Conservation (phyloP, 2,113 vertebrate species). For the Pongo abelii region DNA sequence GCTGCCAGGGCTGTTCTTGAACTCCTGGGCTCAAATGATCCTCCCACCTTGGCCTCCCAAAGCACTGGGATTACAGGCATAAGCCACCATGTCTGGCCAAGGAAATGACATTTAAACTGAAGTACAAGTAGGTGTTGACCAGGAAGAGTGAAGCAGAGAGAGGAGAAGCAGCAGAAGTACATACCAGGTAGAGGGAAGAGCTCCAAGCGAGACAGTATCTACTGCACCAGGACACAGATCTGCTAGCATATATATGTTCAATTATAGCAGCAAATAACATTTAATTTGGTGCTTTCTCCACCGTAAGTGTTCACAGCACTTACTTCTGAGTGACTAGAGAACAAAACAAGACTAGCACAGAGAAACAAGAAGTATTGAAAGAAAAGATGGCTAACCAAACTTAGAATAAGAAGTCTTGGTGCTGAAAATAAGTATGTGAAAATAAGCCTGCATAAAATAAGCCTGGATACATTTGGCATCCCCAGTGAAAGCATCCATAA, state of each 20-base stretch:
- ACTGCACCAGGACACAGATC: background rate
- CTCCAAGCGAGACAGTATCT: too few relatives aligned
- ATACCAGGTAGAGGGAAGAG: background rate
- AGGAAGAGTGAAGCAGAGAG: rapidly evolving
- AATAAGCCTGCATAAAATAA: background rate
- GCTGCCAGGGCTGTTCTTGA: too few relatives aligned
- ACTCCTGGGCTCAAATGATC: too few relatives aligned
- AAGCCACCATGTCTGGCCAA: background rate
- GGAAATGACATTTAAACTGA: background rate
- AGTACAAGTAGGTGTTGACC: background rate
- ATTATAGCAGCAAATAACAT: background rate
- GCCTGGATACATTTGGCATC: background rate
- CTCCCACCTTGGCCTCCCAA: too few relatives aligned
- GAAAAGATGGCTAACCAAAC: background rate
- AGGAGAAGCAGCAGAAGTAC: background rate
- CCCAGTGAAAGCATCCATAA: background rate
- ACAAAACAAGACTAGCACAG: background rate
- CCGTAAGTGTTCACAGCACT: background rate
- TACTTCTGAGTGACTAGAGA: background rate
- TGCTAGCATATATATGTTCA: rapidly evolving
- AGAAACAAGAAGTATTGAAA: background rate
- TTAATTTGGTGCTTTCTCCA: background rate
- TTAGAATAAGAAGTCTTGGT: background rate
- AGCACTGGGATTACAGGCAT: too few relatives aligned
- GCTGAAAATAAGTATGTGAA: background rate